phyloP scores from a whole-genome alignment of 1,140 invertebrate genomes.

The Halesus radiatus region DNA sequence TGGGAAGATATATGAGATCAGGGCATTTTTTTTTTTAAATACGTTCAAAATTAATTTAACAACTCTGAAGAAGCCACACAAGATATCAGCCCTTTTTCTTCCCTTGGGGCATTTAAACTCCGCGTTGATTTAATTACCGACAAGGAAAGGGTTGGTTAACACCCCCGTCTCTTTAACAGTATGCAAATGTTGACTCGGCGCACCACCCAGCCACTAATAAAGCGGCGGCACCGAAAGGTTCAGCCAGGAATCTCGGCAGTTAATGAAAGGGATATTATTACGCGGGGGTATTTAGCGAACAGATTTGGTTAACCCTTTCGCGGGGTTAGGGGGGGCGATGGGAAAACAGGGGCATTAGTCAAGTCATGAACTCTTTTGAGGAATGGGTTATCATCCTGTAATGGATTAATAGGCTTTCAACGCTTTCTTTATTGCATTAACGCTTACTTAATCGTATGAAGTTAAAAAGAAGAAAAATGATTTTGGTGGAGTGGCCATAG shows the following conservation, averaged over 20 bases:
- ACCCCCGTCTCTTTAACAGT: constrained; percentile 31
- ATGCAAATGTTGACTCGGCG: constrained; percentile 53
- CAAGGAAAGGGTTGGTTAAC: constrained; percentile 52
- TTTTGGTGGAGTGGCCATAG: too few species aligned
- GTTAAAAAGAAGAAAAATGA: too few species aligned
- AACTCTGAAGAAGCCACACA: not conserved
- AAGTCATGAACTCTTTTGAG: too few species aligned
- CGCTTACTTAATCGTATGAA: too few species aligned
- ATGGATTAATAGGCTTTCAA: too few species aligned
- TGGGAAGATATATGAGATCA: too few species aligned
- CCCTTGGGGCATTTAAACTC: constrained; percentile 39
- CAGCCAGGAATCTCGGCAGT: constrained; percentile 43
- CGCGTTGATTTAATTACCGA: constrained; percentile 55
- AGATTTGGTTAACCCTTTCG: constrained; percentile 31
- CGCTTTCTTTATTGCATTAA: too few species aligned
- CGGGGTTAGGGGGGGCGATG: not conserved
- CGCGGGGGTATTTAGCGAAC: constrained; percentile 16
- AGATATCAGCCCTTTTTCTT: not conserved
- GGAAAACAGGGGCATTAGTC: not conserved
- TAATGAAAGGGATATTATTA: constrained; percentile 53
- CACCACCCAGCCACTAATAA: constrained; percentile 48
- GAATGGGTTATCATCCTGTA: too few species aligned
- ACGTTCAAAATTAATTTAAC: too few species aligned
- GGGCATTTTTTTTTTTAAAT: too few species aligned
- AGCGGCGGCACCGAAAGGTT: constrained; percentile 46